Evolutionary conservation across 2,888 invertebrate genomes (phyloP), one percentile per base, ranked within the genome.

Genomic region (Apodemia mormo): DNA sequence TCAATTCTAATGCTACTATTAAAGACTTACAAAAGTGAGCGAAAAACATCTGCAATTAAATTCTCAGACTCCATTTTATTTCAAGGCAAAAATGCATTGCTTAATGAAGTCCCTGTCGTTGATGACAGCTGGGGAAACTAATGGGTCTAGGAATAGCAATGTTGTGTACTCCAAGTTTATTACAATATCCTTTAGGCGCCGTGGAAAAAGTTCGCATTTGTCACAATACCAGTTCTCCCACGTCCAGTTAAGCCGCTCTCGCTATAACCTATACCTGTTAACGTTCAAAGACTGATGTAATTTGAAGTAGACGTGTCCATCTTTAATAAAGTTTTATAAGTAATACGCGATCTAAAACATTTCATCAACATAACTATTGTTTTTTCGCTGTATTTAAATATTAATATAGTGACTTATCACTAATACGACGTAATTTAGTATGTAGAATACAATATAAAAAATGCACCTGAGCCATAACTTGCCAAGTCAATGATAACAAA

Each of bases 181-280:
- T 75, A 78, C 80, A 75, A 77, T 79, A 78, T 79, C 81, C 75
- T 73, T 73, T 70, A 72, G 73, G 70, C 80, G 79, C 79, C 75
- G 77, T 77, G 78, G 81, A 80, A 82, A 81, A 81, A 77, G 80
- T 80, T 78, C 80, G 77, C 76, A 81, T 81, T 83, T 83, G 86
- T 84, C 86, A 83, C 81, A 80, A 79, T 83, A 85, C 92, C 86
- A 85, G 92, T 91, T 89, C 91, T 86, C 91, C 90, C 90, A 91
- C 91, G 88, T 86, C 83, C 82, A 81, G 81, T 72, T 67, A 71
- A 70, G 71, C 74, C 78, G 70, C 80, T 81, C 81, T 82, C 81
- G 74, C 81, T 78, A n/a, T 73, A 77, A 79, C 76, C 79, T 75
- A 79, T 77, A 76, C 76, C 0, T 5, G 37, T 5, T 37, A 37